phyloP scores from a whole-genome alignment of 2,888 invertebrate genomes.

The Elgonia sp. region DNA sequence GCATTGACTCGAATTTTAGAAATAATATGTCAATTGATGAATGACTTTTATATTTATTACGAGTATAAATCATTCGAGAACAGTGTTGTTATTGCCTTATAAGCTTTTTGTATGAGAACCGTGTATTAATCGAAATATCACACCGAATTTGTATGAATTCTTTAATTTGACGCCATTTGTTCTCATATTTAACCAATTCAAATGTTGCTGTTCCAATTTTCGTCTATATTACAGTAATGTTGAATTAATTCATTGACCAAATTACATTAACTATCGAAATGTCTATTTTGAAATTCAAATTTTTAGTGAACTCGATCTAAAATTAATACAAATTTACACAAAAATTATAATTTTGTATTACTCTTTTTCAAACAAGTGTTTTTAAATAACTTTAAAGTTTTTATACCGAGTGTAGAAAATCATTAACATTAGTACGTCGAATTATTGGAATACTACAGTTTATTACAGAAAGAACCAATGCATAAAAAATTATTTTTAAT shows the following conservation, averaged over 20 bases:
- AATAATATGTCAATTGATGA: slow-evolving; percentile 32
- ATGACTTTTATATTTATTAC: slow-evolving; percentile 56
- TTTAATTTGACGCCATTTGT: slow-evolving; percentile 42
- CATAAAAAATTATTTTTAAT: no score
- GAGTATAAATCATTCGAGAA: slow-evolving; percentile 31
- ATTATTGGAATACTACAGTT: not conserved
- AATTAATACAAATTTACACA: slow-evolving; percentile 11
- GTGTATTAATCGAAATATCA: slow-evolving; percentile 28
- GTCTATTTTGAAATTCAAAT: not conserved
- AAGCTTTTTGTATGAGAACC: slow-evolving; percentile 55
- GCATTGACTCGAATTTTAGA: slow-evolving; percentile 41
- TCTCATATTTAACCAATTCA: slow-evolving; percentile 34
- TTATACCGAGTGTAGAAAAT: slow-evolving; percentile 42
- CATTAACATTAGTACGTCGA: slow-evolving; percentile 2
- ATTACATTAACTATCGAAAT: not conserved
- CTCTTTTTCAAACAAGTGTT: slow-evolving; percentile 37
- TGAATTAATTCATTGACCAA: not conserved
- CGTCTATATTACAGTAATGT: not conserved
- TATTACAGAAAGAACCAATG: not conserved
- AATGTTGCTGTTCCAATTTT: slow-evolving; percentile 52
- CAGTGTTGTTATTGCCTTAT: slow-evolving; percentile 52
- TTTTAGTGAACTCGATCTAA: not conserved
- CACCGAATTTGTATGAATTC: slow-evolving; percentile 29
- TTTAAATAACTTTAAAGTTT: slow-evolving; percentile 51
- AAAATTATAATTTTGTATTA: slow-evolving; percentile 36